phyloP scores from a whole-genome alignment of 2,888 invertebrate genomes.

The Ptychoptera contaminata region DNA sequence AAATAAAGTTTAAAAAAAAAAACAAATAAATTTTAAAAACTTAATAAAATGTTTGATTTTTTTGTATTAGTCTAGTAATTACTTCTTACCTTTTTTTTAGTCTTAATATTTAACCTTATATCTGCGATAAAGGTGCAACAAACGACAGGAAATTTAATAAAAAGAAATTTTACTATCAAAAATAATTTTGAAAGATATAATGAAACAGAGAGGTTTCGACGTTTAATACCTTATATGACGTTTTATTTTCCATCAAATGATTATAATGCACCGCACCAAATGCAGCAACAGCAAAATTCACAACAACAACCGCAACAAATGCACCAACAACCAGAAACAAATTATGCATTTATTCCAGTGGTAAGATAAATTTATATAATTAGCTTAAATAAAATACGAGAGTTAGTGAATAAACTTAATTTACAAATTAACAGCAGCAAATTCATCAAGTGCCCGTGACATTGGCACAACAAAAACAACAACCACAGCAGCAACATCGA shows the following conservation, averaged over 20 bases:
- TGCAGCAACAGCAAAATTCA: conserved; percentile 6
- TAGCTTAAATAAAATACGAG: too few species aligned
- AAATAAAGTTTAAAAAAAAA: too few species aligned
- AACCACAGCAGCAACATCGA: conserved; percentile 6
- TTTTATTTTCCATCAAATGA: conserved; percentile 44
- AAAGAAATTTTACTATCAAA: background rate
- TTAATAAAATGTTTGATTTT: too few species aligned
- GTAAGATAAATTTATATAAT: too few species aligned
- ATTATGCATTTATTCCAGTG: too few species aligned
- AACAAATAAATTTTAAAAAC: too few species aligned
- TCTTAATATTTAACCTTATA: background rate
- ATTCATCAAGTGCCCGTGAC: conserved; percentile 5
- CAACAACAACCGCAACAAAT: conserved; percentile 1
- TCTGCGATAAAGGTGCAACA: background rate
- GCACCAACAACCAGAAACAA: conserved; percentile 2
- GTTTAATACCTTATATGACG: conserved; percentile 69
- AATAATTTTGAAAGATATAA: conserved; percentile 1
- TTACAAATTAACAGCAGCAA: conserved; percentile 5
- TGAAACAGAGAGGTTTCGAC: conserved; percentile 45
- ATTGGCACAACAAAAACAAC: conserved; percentile 3
- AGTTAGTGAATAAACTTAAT: too few species aligned
- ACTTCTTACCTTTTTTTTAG: background rate
- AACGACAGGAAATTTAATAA: background rate
- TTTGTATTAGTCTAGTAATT: too few species aligned
- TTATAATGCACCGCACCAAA: conserved; percentile 24